Base-by-base conservation (phyloP, 2,888 invertebrate genomes). In the Tenthredo scrophulariae region DNA sequence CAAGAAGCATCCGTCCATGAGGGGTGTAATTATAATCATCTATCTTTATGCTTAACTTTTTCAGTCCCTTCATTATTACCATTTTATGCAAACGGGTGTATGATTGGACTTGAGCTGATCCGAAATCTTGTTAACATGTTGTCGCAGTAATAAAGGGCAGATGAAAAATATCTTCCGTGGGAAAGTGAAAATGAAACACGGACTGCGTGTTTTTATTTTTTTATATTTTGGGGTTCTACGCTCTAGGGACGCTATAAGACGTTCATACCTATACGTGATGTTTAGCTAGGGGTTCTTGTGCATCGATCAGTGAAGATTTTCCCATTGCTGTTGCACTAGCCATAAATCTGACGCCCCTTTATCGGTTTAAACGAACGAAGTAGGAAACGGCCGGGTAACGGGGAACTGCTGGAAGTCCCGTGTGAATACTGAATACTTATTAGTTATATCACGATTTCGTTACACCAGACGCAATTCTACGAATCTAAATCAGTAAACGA, bases 341-440 rank as follows among this genome's bases (percentile, higher is more conserved):
- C 77, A 77, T 77, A 77, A 77, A 77, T 77, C 40, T 77, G 54
- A 50, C 77, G 77, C 77, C 77, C 77, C 77, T 54, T 77, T 77
- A 40, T 77, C 77, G 54, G 77, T 77, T 77, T 7, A 54, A 67
- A 29, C 33, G 54, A 54, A 54, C 18, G 29, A 77, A 18, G 43
- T 10, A 75, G 18, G 77, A 54, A 77, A 43, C n/a, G n/a, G 72
- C 77, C 18, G 77, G 50, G 77, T 7, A 43, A 74, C 74, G 74
- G 22, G 15, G 43, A 26, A 43, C 43, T 43, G 43, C 10, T 74
- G 15, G 15, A 50, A 33, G 22, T 13, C 77, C 77, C 54, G 77
- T 54, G 50, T 77, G 77, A 77, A 77, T 75, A 50, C 75, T n/a
- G 75, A 75, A 75, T 54, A 40, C 50, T 77, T 77, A 77, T 77